A percentile compares a stretch with the other conserved stretches of the same genome.
phyloP scores from a whole-genome alignment of 2,113 vertebrate species.

The Ciconia maguari region DNA sequence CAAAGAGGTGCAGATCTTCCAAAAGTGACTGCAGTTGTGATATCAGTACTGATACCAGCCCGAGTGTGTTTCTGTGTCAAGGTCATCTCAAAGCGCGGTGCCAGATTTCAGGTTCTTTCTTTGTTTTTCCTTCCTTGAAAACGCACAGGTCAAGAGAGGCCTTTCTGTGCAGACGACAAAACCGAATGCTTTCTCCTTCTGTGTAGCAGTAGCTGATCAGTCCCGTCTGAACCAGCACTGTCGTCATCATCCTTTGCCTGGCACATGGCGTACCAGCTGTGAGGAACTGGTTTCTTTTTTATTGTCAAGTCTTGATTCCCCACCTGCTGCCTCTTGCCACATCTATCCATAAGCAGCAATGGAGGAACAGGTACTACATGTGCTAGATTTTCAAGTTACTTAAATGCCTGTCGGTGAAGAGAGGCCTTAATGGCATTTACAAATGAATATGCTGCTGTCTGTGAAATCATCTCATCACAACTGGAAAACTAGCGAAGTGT shows the following conservation, averaged over 20 bases:
- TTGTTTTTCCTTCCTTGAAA: background rate
- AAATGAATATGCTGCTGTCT: background rate
- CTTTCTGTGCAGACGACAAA: background rate
- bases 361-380: background rate
- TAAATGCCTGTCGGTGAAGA: background rate
- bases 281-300: background rate
- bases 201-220: background rate
- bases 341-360: background rate
- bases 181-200: background rate
- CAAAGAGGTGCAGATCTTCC: background rate
- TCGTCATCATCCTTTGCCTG: background rate
- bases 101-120: background rate
- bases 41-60: background rate
- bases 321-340: background rate
- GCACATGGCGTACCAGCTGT: background rate
- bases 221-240: background rate
- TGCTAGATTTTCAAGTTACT: background rate
- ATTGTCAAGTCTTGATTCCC: background rate
- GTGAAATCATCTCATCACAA: background rate
- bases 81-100: background rate
- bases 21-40: background rate
- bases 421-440: background rate
- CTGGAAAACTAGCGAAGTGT: background rate
- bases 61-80: background rate
- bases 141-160: background rate